Evolutionary conservation across 23 tunicate species (phyloP), one percentile per base, ranked within the genome.

Genomic region (Styela clava): DNA sequence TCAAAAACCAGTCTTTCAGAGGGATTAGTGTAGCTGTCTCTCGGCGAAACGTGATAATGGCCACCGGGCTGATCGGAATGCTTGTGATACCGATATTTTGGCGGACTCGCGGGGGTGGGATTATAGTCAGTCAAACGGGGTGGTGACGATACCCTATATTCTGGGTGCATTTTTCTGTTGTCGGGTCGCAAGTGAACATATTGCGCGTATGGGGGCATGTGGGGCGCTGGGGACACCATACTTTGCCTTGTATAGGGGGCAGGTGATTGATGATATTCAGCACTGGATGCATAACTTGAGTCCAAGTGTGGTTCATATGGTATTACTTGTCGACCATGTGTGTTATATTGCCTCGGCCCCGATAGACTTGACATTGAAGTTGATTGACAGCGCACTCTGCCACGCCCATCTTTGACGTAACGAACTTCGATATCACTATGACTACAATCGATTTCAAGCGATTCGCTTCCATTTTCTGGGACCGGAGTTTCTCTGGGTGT

Each of bases 391-490:
- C 61, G 52, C 25, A 23, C 26, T 1, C 26, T 25, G 81, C 65
- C 81, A 29, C 81, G 51, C 64, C 29, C 37, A 24, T 71, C 74
- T 81, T 73, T 80, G 36, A 86, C 33, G 73, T 69, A 86, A 3
- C 97, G 88, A 51, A 91, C 97, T 79, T 91, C 91, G 61, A 91
- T 86, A 74, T 91, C 85, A 74, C 97, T 91, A n/a, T 80, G 83
- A 64, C 91, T 86, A 79, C 97, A 91, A 62, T 91, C 97, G 25
- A 91, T 91, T 65, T 91, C 97, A 2, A 89, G 65, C 82, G 94
- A 63, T 27, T 78, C 81, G 26, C 52, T 44, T 36, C n/a, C 64
- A 22, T 76, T 52, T 25, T 25, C 64, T 24, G 63, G 81, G 19
- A 67, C 31, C 71, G 71, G 31, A 1, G 71, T 29, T 29, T 29